A percentile compares a stretch with the other conserved stretches of the same genome.
Conservation (phyloP, 2,797 vertebrate species). For the Thunnus albacares region DNA sequence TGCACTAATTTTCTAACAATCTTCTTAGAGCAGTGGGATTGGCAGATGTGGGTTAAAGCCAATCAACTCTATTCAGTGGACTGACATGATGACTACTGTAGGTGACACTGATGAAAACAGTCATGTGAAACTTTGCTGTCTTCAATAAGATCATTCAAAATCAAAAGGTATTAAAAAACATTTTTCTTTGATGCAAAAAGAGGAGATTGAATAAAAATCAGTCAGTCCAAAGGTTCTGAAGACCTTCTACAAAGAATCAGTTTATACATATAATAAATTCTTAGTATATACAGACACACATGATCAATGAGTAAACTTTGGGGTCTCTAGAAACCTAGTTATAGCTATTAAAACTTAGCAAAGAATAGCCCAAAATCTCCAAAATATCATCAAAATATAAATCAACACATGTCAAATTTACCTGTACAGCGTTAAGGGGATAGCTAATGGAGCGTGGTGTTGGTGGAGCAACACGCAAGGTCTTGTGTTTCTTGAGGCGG, state of each 20-base stretch:
- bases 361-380: neutral
- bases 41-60: conserved; percentile 59
- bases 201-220: neutral
- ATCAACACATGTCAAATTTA: conserved; percentile 56
- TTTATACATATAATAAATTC: neutral
- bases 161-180: neutral
- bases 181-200: neutral
- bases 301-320: neutral
- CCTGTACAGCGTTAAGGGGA: conserved; percentile 90
- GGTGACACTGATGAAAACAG: neutral
- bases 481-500: conserved; percentile 96
- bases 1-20: conserved; percentile 60
- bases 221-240: neutral
- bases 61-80: conserved; percentile 23
- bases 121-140: neutral
- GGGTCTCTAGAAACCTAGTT: neutral
- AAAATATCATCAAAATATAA: neutral
- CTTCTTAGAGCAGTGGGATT: conserved; percentile 58
- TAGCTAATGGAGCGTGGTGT: conserved; percentile 90
- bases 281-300: neutral
- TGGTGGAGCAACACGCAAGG: conserved; percentile 89
- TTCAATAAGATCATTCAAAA: neutral
- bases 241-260: no score
- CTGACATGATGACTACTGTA: neutral
- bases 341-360: neutral